Conservation (phyloP, 35 echinoderm and acorn worm species). For the Amphiura filiformis region DNA sequence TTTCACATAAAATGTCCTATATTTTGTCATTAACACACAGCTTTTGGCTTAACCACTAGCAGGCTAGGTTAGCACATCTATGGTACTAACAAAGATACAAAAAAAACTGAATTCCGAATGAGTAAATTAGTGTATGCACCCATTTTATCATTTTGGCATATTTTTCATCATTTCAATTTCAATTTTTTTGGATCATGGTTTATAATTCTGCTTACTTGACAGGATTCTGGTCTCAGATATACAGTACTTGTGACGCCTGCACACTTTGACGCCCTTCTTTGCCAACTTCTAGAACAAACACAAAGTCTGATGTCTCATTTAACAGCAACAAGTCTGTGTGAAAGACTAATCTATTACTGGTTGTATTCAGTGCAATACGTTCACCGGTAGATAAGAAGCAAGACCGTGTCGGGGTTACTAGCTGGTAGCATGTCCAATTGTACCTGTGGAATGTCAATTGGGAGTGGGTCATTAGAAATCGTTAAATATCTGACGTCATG, state of each 20-base stretch:
- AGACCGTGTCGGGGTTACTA: constrained; percentile 16
- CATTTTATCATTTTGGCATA: too few species aligned
- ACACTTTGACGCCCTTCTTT: constrained; percentile 42
- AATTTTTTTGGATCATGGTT: too few species aligned
- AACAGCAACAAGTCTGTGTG: constrained; percentile 23
- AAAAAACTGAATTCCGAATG: too few species aligned
- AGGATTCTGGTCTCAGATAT: background rate
- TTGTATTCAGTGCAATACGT: background rate
- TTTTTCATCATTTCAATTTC: too few species aligned
- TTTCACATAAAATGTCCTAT: too few species aligned
- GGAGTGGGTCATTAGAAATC: too few species aligned
- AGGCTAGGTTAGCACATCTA: too few species aligned
- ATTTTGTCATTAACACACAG: too few species aligned
- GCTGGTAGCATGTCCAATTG: constrained; percentile 62
- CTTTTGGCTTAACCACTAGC: too few species aligned
- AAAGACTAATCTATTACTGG: constrained; percentile 38
- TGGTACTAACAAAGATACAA: too few species aligned
- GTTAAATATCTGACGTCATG: too few species aligned
- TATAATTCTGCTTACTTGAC: background rate
- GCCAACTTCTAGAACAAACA: constrained; percentile 58
- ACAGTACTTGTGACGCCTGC: constrained; percentile 51
- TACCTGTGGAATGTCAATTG: constrained; percentile 52
- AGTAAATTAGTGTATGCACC: too few species aligned
- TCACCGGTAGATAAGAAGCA: constrained; percentile 49
- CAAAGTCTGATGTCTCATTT: constrained; percentile 40